Evolutionary conservation across 2,797 vertebrate species (phyloP).

Genomic region (Gallirallus australis): DNA sequence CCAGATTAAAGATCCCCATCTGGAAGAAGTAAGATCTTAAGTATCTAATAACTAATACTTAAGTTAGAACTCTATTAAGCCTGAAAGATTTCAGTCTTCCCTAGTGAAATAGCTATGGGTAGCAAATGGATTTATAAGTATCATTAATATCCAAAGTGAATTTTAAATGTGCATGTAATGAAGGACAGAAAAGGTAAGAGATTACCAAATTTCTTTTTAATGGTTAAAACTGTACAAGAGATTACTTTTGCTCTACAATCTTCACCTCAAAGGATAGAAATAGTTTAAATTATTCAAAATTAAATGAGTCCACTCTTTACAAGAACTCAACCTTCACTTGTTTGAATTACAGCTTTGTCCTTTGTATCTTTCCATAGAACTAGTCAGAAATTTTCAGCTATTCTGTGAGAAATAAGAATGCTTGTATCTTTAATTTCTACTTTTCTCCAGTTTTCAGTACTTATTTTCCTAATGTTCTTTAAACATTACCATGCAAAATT

Average conservation of each 20-base stretch:
- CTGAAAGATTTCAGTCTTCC: slow-evolving; percentile 2
- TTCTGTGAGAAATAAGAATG: background rate
- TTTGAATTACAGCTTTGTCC: background rate
- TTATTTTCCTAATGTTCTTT: background rate
- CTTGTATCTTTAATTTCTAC: background rate
- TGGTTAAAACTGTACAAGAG: background rate
- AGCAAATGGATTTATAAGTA: slow-evolving; percentile 56
- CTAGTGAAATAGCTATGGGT: background rate
- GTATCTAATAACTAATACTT: slow-evolving; percentile 47
- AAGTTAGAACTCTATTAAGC: background rate
- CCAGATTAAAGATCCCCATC: background rate
- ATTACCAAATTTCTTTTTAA: slow-evolving; percentile 39
- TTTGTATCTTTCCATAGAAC: background rate
- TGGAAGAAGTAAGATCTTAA: slow-evolving; percentile 14
- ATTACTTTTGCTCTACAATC: background rate
- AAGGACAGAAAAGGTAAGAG: slow-evolving; percentile 36
- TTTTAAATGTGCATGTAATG: slow-evolving; percentile 38
- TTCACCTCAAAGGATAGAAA: slow-evolving; percentile 4
- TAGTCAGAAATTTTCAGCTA: too few relatives aligned
- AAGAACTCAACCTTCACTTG: slow-evolving; percentile 12
- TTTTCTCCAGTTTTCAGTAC: background rate
- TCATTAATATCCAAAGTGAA: slow-evolving; percentile 49
- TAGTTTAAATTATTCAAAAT: slow-evolving; percentile 25
- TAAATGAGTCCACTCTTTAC: background rate
- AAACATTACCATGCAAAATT: slow-evolving; percentile 5